A percentile compares a stretch with the other conserved stretches of the same genome.
phyloP scores from a whole-genome alignment of 2,888 invertebrate genomes.

The Heterodera filipjevi region DNA sequence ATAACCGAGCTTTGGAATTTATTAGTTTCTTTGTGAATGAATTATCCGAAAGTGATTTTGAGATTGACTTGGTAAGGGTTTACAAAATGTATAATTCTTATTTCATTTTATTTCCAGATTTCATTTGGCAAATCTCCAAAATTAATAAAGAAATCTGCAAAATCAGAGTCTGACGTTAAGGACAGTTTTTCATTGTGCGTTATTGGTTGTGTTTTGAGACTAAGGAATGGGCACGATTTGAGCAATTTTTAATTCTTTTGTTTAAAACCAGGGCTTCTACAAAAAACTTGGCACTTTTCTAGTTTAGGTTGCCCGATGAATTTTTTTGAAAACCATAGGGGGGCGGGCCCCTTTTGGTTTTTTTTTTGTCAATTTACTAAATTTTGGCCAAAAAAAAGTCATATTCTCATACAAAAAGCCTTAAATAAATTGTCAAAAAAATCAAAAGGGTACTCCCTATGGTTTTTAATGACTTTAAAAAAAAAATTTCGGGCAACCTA shows the following conservation, averaged over 20 bases:
- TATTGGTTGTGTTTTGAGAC: neutral
- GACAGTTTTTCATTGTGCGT: neutral
- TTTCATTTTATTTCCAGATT: neutral
- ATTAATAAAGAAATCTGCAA: neutral
- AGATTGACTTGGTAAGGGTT: neutral
- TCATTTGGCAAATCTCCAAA: neutral
- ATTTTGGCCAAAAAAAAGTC: too few relatives aligned
- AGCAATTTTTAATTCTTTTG: too few relatives aligned
- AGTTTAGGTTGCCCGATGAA: too few relatives aligned
- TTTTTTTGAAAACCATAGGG: too few relatives aligned
- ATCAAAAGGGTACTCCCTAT: neutral
- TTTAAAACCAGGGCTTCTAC: too few relatives aligned
- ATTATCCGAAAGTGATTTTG: neutral
- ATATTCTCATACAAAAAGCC: too few relatives aligned
- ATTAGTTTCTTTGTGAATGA: neutral
- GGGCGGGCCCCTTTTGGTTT: too few relatives aligned
- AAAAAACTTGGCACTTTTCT: too few relatives aligned
- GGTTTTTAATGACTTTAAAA: too few relatives aligned
- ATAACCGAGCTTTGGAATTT: neutral
- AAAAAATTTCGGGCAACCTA: too few relatives aligned
- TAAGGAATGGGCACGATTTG: neutral
- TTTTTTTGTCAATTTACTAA: too few relatives aligned
- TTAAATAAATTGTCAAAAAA: too few relatives aligned
- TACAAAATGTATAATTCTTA: neutral
- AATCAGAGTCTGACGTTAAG: neutral